Evolutionary conservation across 2,888 invertebrate species (phyloP), one percentile per base, ranked within the genome.

Genomic region (Synergus umbraculus): DNA sequence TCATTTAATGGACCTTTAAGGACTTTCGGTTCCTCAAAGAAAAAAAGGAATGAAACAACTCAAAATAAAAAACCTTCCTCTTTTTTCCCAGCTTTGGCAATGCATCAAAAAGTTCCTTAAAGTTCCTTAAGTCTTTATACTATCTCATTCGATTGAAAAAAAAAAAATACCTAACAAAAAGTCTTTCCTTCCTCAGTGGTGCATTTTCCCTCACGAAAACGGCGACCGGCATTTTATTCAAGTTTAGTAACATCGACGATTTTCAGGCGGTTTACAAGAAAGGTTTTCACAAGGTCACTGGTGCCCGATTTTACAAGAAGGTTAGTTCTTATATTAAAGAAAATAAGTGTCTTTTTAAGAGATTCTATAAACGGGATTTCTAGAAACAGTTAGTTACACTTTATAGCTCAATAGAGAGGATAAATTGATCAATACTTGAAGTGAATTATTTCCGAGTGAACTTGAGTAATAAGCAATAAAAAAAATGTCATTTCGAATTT

Each of bases 121-220:
- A 60, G 12, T 60, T 22, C 12, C 18, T 60, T 4, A 22, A 60
- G n/a, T 18, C 60, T 18, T 60, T 7, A 22, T 60, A 60, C 3
- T 22, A 60, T 60, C 4, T 18, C 12, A 60, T 60, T 60, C 12
- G 22, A 60, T 63, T 79, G 73, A 83, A 82, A 82, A 83, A 29
- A 29, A 83, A 79, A 78, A n/a, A n/a, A n/a, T n/a, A 79, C 81
- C 82, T 81, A 83, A 83, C 77, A 81, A 81, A 65, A 80, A 81
- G 41, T 60, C 46, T 80, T 81, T 73, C n/a, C 76, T 83, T 66
- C 82, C 82, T 77, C 93, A 95, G 96, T 88, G 97, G 97, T 78
- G 96, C 96, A 89, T 97, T 97, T 93, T 96, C 96, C 86, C 93
- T 97, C 87, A 97, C 97, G 84, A 97, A 97, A 93, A 97, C 97